Evolutionary conservation across 2,888 invertebrate genomes (phyloP), one percentile per base, ranked within the genome.

Genomic region (Tetranychus piercei): DNA sequence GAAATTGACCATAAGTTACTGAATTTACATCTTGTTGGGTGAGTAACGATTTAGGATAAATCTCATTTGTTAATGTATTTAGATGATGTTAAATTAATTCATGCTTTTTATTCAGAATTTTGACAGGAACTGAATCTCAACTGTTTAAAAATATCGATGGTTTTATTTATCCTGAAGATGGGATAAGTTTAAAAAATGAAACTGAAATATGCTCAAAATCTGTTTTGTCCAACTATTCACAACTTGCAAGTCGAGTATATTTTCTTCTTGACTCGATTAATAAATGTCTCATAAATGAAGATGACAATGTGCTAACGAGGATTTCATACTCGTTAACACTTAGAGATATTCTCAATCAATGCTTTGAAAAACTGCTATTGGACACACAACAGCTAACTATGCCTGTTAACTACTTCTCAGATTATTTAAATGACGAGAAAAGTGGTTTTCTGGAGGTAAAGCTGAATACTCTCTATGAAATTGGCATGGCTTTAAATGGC

Each of bases 341-440:
- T 20, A 20, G 69, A 69, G 69, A 69, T 69, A 69, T 69, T 23
- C 11, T 69, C 69, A 69, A 69, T 69, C 22, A 69, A 23, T 23
- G 34, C 8, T 11, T 69, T 69, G 22, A 11, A 18, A 69, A 69
- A 69, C 11, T 23, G 20, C 11, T 69, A 6, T 69, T n/a, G 11
- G 55, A 55, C 15, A 1, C 55, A 2, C 55, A 55, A 15, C 9
- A 55, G 7, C 15, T 55, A 15, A 15, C 9, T 55, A 55, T 55
- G 55, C n/a, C 20, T 20, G 20, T 69, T 20, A 69, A 69, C 34
- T 69, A 23, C 11, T 69, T 69, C 34, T 69, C 69, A 18, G 69
- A 69, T 69, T 69, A 23, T 69, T 11, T 69, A 20, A 69, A 18
- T 22, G 69, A 11, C 20, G 7, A 20, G 34, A 20, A 22, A 69